Evolutionary conservation across 2,113 vertebrate genomes (phyloP).

Genomic region (Dissostichus mawsoni): DNA sequence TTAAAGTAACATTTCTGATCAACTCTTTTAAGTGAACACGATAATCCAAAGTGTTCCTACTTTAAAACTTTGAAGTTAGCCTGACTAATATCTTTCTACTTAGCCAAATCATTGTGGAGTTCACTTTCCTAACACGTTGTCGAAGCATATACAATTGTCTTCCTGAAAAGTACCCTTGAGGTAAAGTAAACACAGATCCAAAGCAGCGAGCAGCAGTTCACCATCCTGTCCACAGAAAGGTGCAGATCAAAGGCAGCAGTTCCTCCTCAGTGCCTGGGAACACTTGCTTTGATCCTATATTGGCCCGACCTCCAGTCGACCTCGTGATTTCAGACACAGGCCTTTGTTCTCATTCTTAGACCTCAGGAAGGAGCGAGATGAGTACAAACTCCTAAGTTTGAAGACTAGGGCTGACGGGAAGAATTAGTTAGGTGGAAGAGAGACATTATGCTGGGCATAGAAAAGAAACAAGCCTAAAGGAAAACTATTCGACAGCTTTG

Average conservation of each 20-base stretch:
- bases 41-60: conserved; percentile 4
- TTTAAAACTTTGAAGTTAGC: conserved; percentile 10
- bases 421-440: conserved; percentile 29
- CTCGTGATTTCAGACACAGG: conserved; percentile 74
- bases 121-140: conserved; percentile 20
- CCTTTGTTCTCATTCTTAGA: conserved; percentile 72
- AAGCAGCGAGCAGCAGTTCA: conserved; percentile 65
- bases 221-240: conserved; percentile 75
- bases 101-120: conserved; percentile 14
- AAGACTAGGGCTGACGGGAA: conserved; percentile 22
- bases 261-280: conserved; percentile 71
- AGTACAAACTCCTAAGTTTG: conserved; percentile 57
- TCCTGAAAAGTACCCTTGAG: conserved; percentile 64
- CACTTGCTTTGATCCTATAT: conserved; percentile 81
- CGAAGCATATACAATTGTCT: conserved; percentile 36
- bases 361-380: conserved; percentile 55
- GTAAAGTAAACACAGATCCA: conserved; percentile 75
- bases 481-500: conserved; percentile 1
- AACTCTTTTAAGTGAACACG: conserved; percentile 13
- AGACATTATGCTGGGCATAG: conserved; percentile 15
- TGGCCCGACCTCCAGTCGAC: conserved; percentile 79
- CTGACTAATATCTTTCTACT: neutral
- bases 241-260: conserved; percentile 78
- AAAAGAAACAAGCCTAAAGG: neutral
- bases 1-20: neutral